Evolutionary conservation across 1,140 invertebrate species (phyloP).

Genomic region (Brachionus koreanus): DNA sequence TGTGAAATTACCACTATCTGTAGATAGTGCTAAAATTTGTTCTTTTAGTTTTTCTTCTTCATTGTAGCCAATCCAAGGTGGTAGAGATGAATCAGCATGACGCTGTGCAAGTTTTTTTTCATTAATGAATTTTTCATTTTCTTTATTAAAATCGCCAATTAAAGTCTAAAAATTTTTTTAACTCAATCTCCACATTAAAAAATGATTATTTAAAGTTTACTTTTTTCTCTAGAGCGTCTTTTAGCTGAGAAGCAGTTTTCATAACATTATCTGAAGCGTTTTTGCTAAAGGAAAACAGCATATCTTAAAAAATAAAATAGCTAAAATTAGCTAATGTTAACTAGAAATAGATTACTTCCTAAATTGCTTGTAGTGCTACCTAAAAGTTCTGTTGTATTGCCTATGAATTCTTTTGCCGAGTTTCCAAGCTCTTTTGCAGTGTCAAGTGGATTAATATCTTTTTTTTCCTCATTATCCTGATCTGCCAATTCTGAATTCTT

Average conservation of each 20-base stretch:
- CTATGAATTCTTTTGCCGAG: conserved; percentile 19
- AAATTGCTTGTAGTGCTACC: conserved; percentile 25
- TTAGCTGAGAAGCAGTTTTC: conserved; percentile 79
- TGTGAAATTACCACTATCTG: conserved; percentile 91
- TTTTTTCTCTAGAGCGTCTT: conserved; percentile 90
- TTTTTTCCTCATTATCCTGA: neutral
- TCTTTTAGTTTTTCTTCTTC: conserved; percentile 80
- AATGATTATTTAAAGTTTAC: conserved; percentile 64
- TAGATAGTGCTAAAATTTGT: conserved; percentile 86
- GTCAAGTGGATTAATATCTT: neutral
- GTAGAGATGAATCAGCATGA: conserved; percentile 70
- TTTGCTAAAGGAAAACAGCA: conserved; percentile 50
- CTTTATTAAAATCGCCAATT: conserved; percentile 88
- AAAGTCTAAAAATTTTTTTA: conserved; percentile 70
- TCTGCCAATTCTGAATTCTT: neutral
- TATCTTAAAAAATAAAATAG: neutral
- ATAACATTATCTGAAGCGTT: conserved; percentile 54
- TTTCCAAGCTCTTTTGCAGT: conserved; percentile 14
- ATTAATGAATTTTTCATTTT: conserved; percentile 89
- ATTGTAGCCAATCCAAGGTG: conserved; percentile 87
- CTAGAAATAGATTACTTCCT: neutral
- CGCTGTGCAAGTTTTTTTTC: conserved; percentile 69
- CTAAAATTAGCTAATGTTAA: neutral
- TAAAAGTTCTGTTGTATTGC: conserved; percentile 18
- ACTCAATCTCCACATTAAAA: conserved; percentile 5